These are phyloP conservation scores for Zootoca vivipara DNA, from an alignment of 2,113 vertebrate species.

Conservation along the genomic window DNA sequence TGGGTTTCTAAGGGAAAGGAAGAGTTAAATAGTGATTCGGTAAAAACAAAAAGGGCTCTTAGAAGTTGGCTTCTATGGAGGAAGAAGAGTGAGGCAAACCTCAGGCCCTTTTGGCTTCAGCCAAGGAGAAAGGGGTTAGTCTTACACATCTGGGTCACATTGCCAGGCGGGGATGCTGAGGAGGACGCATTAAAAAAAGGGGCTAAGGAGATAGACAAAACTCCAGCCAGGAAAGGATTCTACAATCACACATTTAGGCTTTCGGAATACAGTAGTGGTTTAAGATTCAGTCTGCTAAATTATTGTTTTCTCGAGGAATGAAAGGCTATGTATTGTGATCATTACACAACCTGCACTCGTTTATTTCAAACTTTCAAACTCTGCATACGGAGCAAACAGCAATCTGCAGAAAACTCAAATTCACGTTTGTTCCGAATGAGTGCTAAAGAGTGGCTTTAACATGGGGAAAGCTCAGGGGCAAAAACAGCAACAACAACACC, in stretches of 20 bases:
- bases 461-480: too few species aligned
- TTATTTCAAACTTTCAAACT: background rate
- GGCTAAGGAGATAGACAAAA: background rate
- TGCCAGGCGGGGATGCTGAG: too few species aligned
- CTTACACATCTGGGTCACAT: too few species aligned
- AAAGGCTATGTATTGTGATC: background rate
- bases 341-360: background rate
- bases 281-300: background rate
- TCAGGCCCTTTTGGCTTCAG: background rate
- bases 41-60: background rate
- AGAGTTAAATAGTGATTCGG: background rate
- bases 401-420: background rate
- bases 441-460: too few species aligned
- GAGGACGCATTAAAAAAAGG: too few species aligned
- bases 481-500: too few species aligned
- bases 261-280: too few species aligned
- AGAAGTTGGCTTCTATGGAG: too few species aligned
- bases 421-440: background rate
- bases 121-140: too few species aligned
- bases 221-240: background rate
- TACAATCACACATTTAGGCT: background rate
- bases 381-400: background rate
- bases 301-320: background rate
- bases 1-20: background rate
- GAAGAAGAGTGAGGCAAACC: background rate